These are phyloP conservation scores for Hemitrygon akajei DNA, from an alignment of 2,797 vertebrate species.

Conservation along the genomic window DNA sequence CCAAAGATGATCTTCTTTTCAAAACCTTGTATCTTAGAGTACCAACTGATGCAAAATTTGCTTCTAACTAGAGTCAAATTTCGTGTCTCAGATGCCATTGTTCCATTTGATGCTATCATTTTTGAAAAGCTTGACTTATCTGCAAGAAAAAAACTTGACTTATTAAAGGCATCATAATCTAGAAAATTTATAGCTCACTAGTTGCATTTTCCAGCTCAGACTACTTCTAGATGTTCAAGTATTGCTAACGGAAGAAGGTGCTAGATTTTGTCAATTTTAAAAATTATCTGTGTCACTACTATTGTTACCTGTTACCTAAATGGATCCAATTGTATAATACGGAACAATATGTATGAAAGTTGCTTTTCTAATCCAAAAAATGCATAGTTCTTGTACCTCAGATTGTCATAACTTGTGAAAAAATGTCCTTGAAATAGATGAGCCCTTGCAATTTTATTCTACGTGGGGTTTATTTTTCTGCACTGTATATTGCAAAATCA, in stretches of 20 bases:
- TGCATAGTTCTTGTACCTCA: background rate
- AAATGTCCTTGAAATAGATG: background rate
- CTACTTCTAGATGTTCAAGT: background rate
- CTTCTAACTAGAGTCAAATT: background rate
- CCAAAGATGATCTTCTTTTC: background rate
- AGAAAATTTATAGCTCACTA: background rate
- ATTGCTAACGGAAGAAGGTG: background rate
- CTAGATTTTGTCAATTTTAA: background rate
- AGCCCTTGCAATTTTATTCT: background rate
- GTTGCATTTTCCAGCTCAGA: background rate
- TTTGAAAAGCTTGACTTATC: background rate
- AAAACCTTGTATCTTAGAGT: background rate
- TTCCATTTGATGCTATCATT: background rate
- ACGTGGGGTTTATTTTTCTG: background rate
- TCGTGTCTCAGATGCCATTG: background rate
- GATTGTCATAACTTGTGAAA: background rate
- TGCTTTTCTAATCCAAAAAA: background rate
- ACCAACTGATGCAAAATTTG: background rate
- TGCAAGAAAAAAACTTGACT: background rate
- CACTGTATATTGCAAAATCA: background rate
- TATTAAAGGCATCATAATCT: background rate
- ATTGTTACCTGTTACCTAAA: too few relatives aligned
- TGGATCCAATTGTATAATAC: background rate
- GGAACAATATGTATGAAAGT: background rate
- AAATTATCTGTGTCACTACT: background rate